These are phyloP conservation scores for Colletes gigas DNA, from an alignment of 1,140 invertebrate genomes.

Conservation along the genomic window DNA sequence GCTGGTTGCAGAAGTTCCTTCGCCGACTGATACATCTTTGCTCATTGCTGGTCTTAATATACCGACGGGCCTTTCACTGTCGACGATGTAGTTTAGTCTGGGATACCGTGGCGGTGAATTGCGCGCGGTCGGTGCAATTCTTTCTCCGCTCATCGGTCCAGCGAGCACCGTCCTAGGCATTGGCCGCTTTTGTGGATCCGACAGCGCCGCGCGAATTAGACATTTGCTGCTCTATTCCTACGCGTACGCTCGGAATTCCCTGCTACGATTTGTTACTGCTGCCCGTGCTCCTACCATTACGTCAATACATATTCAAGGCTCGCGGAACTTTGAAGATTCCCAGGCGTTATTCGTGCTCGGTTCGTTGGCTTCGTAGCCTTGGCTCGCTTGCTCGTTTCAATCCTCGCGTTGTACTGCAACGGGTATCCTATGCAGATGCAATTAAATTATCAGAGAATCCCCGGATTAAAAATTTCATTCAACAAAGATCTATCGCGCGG, in stretches of 20 bases:
- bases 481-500: no score
- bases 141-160: conserved; percentile 58
- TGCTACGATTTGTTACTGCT: neutral
- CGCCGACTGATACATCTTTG: conserved; percentile 78
- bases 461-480: no score
- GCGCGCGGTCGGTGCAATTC: conserved; percentile 52
- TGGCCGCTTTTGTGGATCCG: conserved; percentile 46
- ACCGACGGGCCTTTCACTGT: conserved; percentile 78
- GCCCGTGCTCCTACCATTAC: neutral
- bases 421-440: no score
- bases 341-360: no score
- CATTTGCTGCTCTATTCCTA: conserved; percentile 38
- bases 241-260: neutral
- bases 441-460: no score
- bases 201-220: conserved; percentile 43
- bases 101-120: conserved; percentile 51
- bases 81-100: conserved; percentile 69
- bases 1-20: conserved; percentile 65
- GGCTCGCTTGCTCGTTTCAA: no score
- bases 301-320: neutral
- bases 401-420: no score
- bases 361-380: neutral
- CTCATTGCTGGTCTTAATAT: conserved; percentile 79
- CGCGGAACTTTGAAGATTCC: neutral
- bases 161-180: conserved; percentile 56